phyloP scores from a whole-genome alignment of 2,113 vertebrate species.

The Cebidichthys violaceus region DNA sequence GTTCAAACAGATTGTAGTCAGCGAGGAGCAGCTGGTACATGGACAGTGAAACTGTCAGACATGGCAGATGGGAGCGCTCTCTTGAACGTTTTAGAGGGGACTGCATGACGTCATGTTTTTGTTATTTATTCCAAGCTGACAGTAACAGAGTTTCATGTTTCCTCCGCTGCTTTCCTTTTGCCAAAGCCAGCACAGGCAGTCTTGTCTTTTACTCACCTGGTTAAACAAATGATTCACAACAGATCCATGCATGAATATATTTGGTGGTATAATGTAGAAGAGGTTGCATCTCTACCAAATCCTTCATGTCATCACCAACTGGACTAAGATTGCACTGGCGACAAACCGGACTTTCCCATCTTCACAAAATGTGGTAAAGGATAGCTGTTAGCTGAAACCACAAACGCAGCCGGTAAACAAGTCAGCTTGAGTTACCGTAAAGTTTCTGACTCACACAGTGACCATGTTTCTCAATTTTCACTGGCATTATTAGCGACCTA shows the following conservation, averaged over 20 bases:
- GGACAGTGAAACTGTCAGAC: constrained; percentile 19
- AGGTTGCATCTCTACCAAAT: background rate
- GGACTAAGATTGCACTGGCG: background rate
- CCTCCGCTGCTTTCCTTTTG: background rate
- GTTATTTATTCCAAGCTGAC: constrained; percentile 1
- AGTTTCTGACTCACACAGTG: constrained; percentile 16
- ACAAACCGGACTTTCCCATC: background rate
- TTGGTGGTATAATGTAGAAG: background rate
- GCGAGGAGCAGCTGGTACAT: constrained; percentile 38
- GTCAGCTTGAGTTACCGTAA: background rate
- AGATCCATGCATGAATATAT: background rate
- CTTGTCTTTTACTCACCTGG: background rate
- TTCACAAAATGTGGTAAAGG: background rate
- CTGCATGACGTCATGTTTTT: constrained; percentile 8
- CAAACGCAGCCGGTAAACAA: background rate
- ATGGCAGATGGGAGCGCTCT: constrained; percentile 17
- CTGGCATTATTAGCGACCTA: constrained; percentile 2
- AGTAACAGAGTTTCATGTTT: constrained; percentile 8
- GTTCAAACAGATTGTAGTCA: constrained; percentile 5
- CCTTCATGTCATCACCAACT: background rate
- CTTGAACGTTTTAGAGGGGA: background rate
- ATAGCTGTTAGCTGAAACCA: background rate
- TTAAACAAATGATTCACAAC: background rate
- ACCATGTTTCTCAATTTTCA: background rate
- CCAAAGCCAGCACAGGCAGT: background rate